Evolutionary conservation across 2,113 vertebrate species (phyloP).

Genomic region (Tringa solitaria): DNA sequence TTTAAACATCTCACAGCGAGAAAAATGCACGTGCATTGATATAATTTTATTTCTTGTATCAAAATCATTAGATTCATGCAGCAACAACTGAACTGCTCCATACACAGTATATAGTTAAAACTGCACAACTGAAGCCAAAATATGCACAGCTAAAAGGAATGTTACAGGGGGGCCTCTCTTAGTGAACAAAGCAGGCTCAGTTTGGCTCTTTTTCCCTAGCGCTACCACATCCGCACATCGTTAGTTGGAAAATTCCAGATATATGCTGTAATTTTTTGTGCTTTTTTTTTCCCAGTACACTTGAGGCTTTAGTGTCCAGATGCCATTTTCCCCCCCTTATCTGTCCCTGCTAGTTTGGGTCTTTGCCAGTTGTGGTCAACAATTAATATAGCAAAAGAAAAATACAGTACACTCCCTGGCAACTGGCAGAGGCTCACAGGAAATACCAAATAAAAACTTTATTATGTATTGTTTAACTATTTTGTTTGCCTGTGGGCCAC

Average conservation of each 20-base stretch:
- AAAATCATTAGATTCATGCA: conserved; percentile 72
- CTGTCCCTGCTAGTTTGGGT: conserved; percentile 79
- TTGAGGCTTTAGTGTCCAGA: conserved; percentile 92
- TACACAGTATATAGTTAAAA: conserved; percentile 91
- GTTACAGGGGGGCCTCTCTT: conserved; percentile 92
- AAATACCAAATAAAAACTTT: conserved; percentile 88
- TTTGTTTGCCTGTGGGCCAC: conserved; percentile 81
- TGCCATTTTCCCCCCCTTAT: conserved; percentile 81
- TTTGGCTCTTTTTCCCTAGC: conserved; percentile 92
- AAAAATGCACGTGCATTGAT: background rate
- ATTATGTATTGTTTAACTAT: conserved; percentile 82
- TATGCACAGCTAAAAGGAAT: conserved; percentile 98
- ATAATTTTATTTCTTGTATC: conserved; percentile 46
- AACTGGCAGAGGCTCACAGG: conserved; percentile 81
- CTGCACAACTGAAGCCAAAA: conserved; percentile 93
- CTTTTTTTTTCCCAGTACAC: conserved; percentile 78
- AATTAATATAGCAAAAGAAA: conserved; percentile 83
- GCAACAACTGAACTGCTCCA: conserved; percentile 78
- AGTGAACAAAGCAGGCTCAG: conserved; percentile 99
- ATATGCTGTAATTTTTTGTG: conserved; percentile 98
- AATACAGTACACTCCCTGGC: conserved; percentile 80
- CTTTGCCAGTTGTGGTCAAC: conserved; percentile 80
- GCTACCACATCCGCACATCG: conserved; percentile 99
- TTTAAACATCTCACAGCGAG: background rate
- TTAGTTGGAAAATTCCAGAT: conserved; percentile 99